Base-by-base conservation (phyloP, 2,888 invertebrate species). In the Sicus ferrugineus region DNA sequence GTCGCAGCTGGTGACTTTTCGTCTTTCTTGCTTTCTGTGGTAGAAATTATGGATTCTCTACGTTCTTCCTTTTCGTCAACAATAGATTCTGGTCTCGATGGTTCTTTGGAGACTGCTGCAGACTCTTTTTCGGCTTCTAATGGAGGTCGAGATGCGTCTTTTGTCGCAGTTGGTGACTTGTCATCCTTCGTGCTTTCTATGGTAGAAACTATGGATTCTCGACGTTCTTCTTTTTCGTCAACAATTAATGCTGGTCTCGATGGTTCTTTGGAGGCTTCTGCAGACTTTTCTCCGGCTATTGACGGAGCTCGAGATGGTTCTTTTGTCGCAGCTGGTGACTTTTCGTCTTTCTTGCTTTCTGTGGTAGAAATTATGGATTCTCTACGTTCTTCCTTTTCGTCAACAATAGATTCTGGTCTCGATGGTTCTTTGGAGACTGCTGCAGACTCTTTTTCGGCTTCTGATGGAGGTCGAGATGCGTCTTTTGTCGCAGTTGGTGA, bases 241-340 rank as follows among this genome's bases (percentile, higher is more conserved):
- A 73, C 74, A 7, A 68, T 61, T 5, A 73, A 75, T n/a, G 71
- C 76, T 31, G 61, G 72, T 3, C 73, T 66, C 0, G 77, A 77
- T 14, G 69, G 69, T 31, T 56, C 74, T 48, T 77, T 77, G 0
- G 77, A 75, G 0, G 70, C 70, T 3, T 21, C 34, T 23, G 73
- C 66, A 4, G 71, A 70, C 50, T 75, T 75, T 9, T 69, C 70
- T 62, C 72, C 75, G 16, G 6, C 23, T 23, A n/a, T 26, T 38
- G 11, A 50, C 26, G 28, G 30, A 9, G 1, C 73, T 2, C 74
- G 66, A 6, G 75, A 77, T 3, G 69, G n/a, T 46, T 72, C 5
- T 68, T 74, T 68, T 2, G 50, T 23, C 9, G 16, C 19, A 21
- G 30, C 3, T 19, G 61, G 16, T 5, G 59, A 30, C 48, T 69